Conservation (phyloP, 2,797 vertebrate genomes). For the Enteromius mattozi region DNA sequence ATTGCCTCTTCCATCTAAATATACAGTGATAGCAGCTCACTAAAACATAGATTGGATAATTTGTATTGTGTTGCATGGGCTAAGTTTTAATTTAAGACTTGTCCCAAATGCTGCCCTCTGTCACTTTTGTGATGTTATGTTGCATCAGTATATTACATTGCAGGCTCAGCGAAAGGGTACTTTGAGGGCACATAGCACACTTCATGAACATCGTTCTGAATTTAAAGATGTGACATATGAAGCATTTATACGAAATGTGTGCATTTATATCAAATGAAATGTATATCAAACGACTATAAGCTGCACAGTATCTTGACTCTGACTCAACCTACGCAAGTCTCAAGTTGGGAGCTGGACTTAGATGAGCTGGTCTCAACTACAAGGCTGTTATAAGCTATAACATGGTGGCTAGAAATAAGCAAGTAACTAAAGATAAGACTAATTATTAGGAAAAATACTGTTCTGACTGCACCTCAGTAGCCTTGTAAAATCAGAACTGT, state of each 20-base stretch:
- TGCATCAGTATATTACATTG: not conserved
- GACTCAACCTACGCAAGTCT: not conserved
- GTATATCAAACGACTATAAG: not conserved
- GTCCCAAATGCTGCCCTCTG: not conserved
- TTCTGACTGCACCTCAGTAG: not conserved
- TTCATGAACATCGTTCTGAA: not conserved
- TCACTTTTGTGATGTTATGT: not conserved
- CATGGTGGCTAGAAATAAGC: not conserved
- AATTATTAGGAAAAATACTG: not conserved
- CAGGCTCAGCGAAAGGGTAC: not conserved
- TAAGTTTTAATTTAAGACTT: not conserved
- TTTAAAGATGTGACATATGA: not conserved
- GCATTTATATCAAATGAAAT: not conserved
- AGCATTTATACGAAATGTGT: not conserved
- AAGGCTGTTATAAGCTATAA: not conserved
- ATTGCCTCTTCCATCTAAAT: not conserved
- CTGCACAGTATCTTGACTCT: not conserved
- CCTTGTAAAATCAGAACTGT: not conserved
- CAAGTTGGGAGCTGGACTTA: not conserved
- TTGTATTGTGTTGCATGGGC: not conserved
- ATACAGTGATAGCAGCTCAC: slow-evolving; percentile 1
- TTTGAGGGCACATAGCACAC: not conserved
- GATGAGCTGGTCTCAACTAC: not conserved
- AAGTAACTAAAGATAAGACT: not conserved
- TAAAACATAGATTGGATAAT: not conserved